phyloP scores from a whole-genome alignment of 2,797 vertebrate genomes.

The Anolis apletophallus region DNA sequence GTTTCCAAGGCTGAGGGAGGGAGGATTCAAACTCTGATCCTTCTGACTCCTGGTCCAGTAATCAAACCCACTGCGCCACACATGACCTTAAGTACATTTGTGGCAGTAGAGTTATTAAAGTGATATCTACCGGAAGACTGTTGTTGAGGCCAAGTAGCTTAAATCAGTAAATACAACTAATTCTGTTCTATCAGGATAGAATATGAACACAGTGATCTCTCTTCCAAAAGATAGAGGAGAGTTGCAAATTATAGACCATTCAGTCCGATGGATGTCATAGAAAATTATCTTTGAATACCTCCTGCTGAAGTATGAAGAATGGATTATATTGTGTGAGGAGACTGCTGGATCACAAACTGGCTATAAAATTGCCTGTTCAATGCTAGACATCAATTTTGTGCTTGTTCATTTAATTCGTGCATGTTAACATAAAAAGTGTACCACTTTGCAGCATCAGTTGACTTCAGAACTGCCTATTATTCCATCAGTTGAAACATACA shows the following conservation, averaged over 20 bases:
- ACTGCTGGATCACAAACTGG: background rate
- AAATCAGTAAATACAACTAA: background rate
- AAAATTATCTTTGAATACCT: background rate
- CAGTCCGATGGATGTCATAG: background rate
- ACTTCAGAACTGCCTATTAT: background rate
- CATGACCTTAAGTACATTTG: background rate
- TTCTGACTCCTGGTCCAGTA: background rate
- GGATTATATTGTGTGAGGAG: background rate
- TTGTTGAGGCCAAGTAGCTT: constrained; percentile 4
- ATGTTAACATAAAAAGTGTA: background rate
- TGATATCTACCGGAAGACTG: background rate
- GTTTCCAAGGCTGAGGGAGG: too few species aligned
- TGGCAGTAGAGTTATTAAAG: constrained; percentile 5
- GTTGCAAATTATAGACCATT: constrained; percentile 8
- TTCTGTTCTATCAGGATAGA: background rate
- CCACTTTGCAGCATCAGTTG: background rate
- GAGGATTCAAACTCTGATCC: too few species aligned
- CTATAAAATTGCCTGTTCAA: background rate
- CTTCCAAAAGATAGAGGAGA: background rate
- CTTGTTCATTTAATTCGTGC: background rate
- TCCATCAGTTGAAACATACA: background rate
- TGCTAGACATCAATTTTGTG: constrained; percentile 4
- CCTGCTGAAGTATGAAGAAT: constrained; percentile 14
- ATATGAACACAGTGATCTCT: background rate
- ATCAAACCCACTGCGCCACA: background rate